These are phyloP conservation scores for Isichthys henryi DNA, from an alignment of 2,113 vertebrate genomes.

Conservation along the genomic window DNA sequence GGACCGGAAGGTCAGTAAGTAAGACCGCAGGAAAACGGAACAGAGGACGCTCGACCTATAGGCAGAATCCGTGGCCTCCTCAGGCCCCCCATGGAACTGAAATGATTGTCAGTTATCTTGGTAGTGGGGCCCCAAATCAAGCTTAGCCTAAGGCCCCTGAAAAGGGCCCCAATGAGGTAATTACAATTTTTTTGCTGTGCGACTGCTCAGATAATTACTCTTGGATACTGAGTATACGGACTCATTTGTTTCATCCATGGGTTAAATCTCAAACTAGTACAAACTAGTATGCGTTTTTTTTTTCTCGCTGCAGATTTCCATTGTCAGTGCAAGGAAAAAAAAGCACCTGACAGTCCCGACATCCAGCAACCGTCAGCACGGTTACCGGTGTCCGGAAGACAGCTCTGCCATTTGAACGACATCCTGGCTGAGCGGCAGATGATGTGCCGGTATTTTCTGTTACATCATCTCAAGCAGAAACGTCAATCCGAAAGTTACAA, in stretches of 20 bases:
- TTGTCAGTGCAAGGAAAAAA: background rate
- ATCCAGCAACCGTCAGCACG: background rate
- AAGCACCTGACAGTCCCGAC: background rate
- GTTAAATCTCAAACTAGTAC: background rate
- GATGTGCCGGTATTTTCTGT: background rate
- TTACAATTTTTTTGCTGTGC: background rate
- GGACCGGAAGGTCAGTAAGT: background rate
- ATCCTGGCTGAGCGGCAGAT: background rate
- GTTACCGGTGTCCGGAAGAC: background rate
- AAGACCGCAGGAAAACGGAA: background rate
- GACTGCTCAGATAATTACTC: background rate
- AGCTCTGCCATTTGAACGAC: background rate
- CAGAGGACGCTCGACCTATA: background rate
- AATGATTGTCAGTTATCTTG: background rate
- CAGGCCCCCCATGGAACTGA: background rate
- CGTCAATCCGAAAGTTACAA: background rate
- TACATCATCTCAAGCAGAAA: background rate
- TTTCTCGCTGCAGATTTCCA: background rate
- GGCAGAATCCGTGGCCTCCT: background rate
- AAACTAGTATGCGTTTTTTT: background rate
- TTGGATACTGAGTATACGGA: background rate
- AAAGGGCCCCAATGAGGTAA: background rate
- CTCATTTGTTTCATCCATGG: background rate
- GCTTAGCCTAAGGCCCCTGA: background rate
- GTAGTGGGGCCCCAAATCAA: background rate